Percentiles rank a stretch among this genome's conserved stretches.
Conservation (phyloP, 2,797 vertebrate species). For the Eulemur coronatus region DNA sequence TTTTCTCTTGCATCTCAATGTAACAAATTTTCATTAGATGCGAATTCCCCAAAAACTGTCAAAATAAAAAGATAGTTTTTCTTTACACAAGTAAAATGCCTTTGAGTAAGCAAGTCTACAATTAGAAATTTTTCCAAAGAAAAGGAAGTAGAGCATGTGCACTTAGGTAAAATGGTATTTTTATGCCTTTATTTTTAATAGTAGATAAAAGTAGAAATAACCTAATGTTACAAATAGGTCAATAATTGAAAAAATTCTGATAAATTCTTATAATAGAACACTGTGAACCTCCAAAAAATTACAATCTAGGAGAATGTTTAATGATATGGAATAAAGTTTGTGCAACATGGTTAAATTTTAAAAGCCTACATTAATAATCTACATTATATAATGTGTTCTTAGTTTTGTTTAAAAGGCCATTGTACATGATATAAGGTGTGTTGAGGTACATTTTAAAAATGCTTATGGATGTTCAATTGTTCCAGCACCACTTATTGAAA, state of each 20-base stretch:
- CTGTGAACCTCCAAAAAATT: neutral
- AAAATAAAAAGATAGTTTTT: neutral
- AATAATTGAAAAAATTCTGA: neutral
- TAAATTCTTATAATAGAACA: neutral
- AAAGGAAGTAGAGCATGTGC: neutral
- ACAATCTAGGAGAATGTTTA: neutral
- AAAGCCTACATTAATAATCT: neutral
- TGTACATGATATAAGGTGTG: neutral
- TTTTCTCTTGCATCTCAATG: neutral
- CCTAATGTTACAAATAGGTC: neutral
- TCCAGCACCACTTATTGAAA: neutral
- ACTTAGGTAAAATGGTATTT: neutral
- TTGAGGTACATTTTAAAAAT: neutral
- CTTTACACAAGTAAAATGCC: neutral
- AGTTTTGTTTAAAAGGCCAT: neutral
- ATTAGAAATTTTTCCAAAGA: neutral
- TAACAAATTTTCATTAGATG: neutral
- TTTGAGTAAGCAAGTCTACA: neutral
- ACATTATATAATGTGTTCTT: neutral
- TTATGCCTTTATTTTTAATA: neutral
- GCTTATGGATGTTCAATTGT: neutral
- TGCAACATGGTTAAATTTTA: neutral
- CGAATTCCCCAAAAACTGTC: neutral
- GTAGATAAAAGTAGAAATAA: neutral
- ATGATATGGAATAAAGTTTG: neutral